Percentiles rank a stretch among this genome's conserved stretches.
phyloP scores from a whole-genome alignment of 2,797 vertebrate species.

The Erpetoichthys calabaricus region DNA sequence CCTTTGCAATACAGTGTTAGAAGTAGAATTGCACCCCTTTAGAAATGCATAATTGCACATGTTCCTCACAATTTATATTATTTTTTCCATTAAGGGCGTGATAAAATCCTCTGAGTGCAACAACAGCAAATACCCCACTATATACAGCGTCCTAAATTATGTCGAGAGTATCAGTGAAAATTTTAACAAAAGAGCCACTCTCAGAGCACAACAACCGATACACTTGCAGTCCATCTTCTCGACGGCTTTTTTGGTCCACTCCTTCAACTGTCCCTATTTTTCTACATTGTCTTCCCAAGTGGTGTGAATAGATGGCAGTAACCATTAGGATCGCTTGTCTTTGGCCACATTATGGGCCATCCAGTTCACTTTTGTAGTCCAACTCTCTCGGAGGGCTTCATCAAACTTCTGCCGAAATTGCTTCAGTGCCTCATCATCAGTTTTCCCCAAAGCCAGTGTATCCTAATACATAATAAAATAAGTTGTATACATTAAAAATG shows the following conservation, averaged over 20 bases:
- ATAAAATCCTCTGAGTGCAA: slow-evolving; percentile 17
- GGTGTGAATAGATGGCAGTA: slow-evolving; percentile 10
- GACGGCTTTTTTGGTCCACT: slow-evolving; percentile 21
- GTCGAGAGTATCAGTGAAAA: slow-evolving; percentile 33
- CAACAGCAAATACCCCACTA: slow-evolving; percentile 47
- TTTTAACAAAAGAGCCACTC: slow-evolving; percentile 36
- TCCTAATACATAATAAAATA: slow-evolving; percentile 48
- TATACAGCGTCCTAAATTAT: slow-evolving; percentile 28
- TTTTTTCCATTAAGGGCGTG: no score
- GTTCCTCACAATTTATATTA: no score
- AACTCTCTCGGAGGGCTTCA: slow-evolving; percentile 91
- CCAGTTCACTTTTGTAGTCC: slow-evolving; percentile 99
- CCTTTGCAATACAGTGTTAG: no score
- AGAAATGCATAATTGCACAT: no score
- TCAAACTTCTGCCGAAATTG: slow-evolving; percentile 97
- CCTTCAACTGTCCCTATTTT: slow-evolving; percentile 43
- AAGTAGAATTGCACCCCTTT: no score
- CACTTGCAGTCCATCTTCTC: slow-evolving; percentile 18
- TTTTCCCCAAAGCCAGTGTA: slow-evolving; percentile 89
- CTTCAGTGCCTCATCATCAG: slow-evolving; percentile 87
- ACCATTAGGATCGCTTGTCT: slow-evolving; percentile 78
- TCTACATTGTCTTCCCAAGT: slow-evolving; percentile 23
- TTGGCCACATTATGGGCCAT: slow-evolving; percentile 96
- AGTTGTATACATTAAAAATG: background rate
- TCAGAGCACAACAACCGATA: slow-evolving; percentile 12